phyloP scores from a whole-genome alignment of 2,797 vertebrate species.

The Aselliscus stoliczkanus region DNA sequence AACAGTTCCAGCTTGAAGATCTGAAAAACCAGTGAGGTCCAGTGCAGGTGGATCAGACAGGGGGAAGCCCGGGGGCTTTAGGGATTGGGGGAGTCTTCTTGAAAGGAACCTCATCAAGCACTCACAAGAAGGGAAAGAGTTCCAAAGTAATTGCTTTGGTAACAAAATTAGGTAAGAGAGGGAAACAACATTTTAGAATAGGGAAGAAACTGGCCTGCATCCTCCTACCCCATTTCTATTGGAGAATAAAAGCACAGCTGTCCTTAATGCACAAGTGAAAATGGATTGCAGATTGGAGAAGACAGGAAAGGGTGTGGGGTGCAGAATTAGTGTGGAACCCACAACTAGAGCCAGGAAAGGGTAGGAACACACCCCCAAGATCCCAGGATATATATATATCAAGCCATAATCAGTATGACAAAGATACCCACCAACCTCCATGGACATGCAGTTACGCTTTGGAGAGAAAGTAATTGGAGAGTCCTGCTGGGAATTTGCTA shows the following conservation, averaged over 20 bases:
- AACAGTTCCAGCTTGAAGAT: background rate
- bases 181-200: background rate
- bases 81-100: background rate
- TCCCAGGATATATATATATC: background rate
- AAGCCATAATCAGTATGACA: background rate
- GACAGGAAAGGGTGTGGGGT: too few species aligned
- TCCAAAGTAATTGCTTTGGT: rapidly evolving
- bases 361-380: background rate
- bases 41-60: background rate
- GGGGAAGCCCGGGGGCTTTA: background rate
- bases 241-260: background rate
- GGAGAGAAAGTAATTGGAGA: background rate
- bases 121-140: background rate
- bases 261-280: background rate
- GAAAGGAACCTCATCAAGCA: background rate
- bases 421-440: background rate
- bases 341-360: background rate
- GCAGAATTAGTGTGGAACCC: background rate
- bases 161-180: too few species aligned
- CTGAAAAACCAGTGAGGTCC: background rate
- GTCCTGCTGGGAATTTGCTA: rapidly evolving
- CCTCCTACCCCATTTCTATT: background rate
- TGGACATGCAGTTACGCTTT: background rate
- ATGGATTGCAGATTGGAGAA: background rate
- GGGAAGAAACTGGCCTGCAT: background rate